phyloP scores from a whole-genome alignment of 2,888 invertebrate species.

The Sphinx pinastri region DNA sequence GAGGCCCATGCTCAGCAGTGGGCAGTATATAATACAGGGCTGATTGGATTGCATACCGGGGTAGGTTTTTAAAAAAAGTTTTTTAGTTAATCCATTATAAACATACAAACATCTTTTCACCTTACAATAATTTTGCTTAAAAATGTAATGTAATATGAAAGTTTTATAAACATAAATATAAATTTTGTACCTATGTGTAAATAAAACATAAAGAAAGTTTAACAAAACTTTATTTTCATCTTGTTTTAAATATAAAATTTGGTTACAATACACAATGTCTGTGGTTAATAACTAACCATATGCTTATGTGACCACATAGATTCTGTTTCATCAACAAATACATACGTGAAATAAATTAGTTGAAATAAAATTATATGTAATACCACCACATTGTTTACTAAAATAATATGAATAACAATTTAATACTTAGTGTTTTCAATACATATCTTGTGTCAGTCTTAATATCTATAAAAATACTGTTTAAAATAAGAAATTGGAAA shows the following conservation, averaged over 20 bases:
- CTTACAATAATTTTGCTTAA: too few species aligned
- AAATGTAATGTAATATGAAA: too few species aligned
- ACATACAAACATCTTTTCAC: too few species aligned
- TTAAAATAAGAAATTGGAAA: constrained; percentile 63
- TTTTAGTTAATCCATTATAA: too few species aligned
- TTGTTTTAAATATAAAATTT: constrained; percentile 70
- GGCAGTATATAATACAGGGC: too few species aligned
- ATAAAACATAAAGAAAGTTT: constrained; percentile 56
- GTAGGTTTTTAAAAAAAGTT: too few species aligned
- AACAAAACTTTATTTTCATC: constrained; percentile 74
- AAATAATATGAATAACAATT: constrained; percentile 59
- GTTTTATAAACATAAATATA: too few species aligned
- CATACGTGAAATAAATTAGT: constrained; percentile 57
- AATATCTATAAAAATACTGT: constrained; percentile 79
- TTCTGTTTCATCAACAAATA: constrained; percentile 60
- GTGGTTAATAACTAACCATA: constrained; percentile 70
- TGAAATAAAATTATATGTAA: constrained; percentile 65
- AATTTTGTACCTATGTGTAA: constrained; percentile 22
- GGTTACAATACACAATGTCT: constrained; percentile 72
- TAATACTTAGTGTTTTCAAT: constrained; percentile 77
- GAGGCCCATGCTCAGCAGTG: too few species aligned
- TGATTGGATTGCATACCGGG: too few species aligned
- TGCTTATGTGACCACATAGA: constrained; percentile 64
- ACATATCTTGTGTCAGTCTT: constrained; percentile 80
- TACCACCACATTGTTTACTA: constrained; percentile 67